phyloP scores from a whole-genome alignment of 1,140 invertebrate species.

The Nasonia longicornis region DNA sequence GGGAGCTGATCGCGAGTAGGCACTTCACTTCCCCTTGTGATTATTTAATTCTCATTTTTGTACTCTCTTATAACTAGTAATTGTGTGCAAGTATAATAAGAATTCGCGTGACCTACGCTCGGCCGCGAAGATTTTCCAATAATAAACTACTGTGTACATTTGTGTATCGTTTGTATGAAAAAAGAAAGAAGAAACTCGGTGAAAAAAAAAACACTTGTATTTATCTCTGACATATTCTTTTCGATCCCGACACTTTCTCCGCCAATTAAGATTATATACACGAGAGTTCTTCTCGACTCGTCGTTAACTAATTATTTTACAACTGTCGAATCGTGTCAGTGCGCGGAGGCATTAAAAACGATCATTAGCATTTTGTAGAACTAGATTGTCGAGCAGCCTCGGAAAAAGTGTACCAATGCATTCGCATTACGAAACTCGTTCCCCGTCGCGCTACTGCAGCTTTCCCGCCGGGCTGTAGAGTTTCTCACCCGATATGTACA shows the following conservation, averaged over 20 bases:
- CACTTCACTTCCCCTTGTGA: not conserved
- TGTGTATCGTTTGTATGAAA: not conserved
- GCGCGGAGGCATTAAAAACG: not conserved
- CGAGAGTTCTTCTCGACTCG: not conserved
- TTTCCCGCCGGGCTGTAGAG: not conserved
- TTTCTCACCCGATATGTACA: not conserved
- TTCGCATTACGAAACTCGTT: constrained; percentile 11
- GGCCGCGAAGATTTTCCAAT: not conserved
- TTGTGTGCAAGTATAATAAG: not conserved
- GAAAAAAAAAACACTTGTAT: not conserved
- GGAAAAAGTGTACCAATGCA: constrained; percentile 6
- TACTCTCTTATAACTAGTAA: not conserved
- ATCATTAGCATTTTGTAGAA: constrained; percentile 20
- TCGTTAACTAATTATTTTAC: not conserved
- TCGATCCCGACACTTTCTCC: not conserved
- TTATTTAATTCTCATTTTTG: not conserved
- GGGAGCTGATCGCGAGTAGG: not conserved
- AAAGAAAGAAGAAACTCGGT: not conserved
- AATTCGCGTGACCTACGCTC: not conserved
- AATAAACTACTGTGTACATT: constrained; percentile 1
- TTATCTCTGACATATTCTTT: not conserved
- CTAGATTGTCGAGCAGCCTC: not conserved
- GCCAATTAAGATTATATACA: not conserved
- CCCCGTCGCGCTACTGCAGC: not conserved
- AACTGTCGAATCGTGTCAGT: constrained; percentile 4